These are phyloP conservation scores for Gorsachius goisagi DNA, from an alignment of 2,113 vertebrate genomes.

Conservation along the genomic window DNA sequence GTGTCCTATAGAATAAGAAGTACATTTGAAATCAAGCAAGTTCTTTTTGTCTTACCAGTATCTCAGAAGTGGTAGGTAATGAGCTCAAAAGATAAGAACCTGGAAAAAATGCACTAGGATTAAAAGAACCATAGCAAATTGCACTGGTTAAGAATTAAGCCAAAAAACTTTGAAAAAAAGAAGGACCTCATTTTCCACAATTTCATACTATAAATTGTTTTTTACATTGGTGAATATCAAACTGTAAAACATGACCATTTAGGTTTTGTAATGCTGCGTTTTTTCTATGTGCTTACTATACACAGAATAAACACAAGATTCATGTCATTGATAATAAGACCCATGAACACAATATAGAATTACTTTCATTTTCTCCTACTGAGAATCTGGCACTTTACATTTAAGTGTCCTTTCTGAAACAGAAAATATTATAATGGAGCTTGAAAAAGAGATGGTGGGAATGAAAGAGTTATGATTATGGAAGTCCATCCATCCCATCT, in stretches of 20 bases:
- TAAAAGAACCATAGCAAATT: not conserved
- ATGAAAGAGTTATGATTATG: conserved; percentile 49
- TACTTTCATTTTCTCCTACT: not conserved
- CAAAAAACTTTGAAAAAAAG: not conserved
- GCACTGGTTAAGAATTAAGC: not conserved
- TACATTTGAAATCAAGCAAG: not conserved
- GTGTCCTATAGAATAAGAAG: not conserved
- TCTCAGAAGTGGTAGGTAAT: not conserved
- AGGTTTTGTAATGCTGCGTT: not conserved
- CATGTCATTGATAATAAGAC: not conserved
- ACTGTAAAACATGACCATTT: not conserved
- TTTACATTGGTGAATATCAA: not conserved
- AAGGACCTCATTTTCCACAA: not conserved
- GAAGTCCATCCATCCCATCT: conserved; percentile 30
- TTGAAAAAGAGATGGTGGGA: not conserved
- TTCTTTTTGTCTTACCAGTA: not conserved
- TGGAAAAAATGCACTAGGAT: not conserved
- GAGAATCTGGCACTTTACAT: not conserved
- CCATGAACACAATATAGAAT: not conserved
- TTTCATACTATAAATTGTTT: not conserved
- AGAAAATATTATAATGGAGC: not conserved
- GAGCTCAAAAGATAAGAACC: not conserved
- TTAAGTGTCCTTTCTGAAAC: not conserved
- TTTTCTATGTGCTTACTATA: not conserved
- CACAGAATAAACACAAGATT: not conserved